Evolutionary conservation across 2,113 vertebrate species (phyloP).

Genomic region (Pangasianodon hypophthalmus): DNA sequence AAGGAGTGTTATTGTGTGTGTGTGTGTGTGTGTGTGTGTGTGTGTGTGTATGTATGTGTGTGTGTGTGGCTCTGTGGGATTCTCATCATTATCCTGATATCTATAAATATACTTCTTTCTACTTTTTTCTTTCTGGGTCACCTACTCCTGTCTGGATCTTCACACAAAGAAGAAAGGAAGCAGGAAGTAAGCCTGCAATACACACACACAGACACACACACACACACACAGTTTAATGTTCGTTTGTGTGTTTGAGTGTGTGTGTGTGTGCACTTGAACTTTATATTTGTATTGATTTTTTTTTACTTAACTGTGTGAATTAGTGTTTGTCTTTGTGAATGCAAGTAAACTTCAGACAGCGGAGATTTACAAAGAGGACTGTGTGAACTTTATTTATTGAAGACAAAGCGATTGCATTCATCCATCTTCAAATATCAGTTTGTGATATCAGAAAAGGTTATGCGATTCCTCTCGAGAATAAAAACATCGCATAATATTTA

Average conservation of each 20-base stretch:
- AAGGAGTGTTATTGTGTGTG: not conserved
- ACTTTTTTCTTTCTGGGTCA: slow-evolving; percentile 60
- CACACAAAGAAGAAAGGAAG: not conserved
- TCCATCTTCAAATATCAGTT: slow-evolving; percentile 56
- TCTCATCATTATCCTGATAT: slow-evolving; percentile 56
- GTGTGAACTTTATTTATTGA: slow-evolving; percentile 55
- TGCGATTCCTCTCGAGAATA: slow-evolving; percentile 36
- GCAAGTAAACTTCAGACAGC: slow-evolving; percentile 7
- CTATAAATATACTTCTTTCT: slow-evolving; percentile 61
- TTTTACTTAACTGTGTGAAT: not conserved
- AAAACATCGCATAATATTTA: slow-evolving; percentile 39
- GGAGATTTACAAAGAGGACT: slow-evolving; percentile 47
- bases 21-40: slow-evolving; percentile 11
- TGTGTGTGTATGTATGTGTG: slow-evolving; percentile 4
- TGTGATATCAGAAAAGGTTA: slow-evolving; percentile 51
- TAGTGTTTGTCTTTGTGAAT: slow-evolving; percentile 23
- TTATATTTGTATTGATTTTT: not conserved
- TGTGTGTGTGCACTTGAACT: not conserved
- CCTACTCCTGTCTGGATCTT: slow-evolving; percentile 41
- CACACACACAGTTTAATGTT: not conserved
- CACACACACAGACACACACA: not conserved
- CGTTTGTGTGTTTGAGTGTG: not conserved
- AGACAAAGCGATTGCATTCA: slow-evolving; percentile 49
- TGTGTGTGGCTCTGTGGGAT: slow-evolving; percentile 35
- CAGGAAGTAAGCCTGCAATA: not conserved